Evolutionary conservation across 2,888 invertebrate genomes (phyloP).

Genomic region (Troilus luridus): DNA sequence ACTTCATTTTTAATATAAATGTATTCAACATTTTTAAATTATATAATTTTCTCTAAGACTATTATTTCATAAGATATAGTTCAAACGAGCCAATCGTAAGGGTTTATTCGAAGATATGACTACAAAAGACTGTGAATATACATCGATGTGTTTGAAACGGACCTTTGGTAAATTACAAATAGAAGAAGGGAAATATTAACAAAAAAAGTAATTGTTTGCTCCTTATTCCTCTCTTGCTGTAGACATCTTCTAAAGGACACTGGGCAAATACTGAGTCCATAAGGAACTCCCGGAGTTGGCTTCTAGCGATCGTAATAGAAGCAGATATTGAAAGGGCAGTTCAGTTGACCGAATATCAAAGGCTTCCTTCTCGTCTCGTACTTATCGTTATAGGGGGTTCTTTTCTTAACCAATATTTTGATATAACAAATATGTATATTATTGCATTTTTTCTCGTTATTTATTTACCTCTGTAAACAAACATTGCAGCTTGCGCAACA

Average conservation of each 20-base stretch:
- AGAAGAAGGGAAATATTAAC: not conserved
- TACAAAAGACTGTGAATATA: too few relatives aligned
- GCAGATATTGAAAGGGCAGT: not conserved
- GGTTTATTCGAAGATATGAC: too few relatives aligned
- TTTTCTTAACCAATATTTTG: not conserved
- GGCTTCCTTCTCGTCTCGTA: not conserved
- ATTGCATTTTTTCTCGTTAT: not conserved
- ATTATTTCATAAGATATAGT: too few relatives aligned
- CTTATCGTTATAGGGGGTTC: not conserved
- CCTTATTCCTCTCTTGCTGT: not conserved
- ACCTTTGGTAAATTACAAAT: not conserved
- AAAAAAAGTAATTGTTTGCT: not conserved
- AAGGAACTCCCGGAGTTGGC: not conserved
- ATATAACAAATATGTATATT: not conserved
- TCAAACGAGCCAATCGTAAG: too few relatives aligned
- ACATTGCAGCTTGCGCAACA: too few relatives aligned
- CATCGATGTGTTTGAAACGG: not conserved
- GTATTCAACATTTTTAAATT: too few relatives aligned
- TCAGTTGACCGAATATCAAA: not conserved
- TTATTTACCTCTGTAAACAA: too few relatives aligned
- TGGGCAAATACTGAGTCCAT: not conserved
- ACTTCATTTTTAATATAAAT: too few relatives aligned
- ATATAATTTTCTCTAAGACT: too few relatives aligned
- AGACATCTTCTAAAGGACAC: not conserved
- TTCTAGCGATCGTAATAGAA: not conserved